A percentile compares a stretch with the other conserved stretches of the same genome.
These are phyloP conservation scores for Chydorus sphaericus DNA, from an alignment of 2,888 invertebrate species.

Conservation along the genomic window DNA sequence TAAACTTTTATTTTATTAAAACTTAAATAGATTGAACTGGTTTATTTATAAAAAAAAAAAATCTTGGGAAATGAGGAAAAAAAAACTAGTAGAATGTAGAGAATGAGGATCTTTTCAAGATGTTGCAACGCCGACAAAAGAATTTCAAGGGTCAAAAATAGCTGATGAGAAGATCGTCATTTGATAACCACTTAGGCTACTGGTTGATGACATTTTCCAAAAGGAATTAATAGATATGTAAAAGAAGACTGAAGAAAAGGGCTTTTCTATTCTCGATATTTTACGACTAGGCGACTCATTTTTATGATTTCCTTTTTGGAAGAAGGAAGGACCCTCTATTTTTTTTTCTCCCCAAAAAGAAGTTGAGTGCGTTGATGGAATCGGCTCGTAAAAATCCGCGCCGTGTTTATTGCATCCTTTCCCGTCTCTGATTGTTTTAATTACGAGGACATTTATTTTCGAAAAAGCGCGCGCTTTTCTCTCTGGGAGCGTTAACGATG, in stretches of 20 bases:
- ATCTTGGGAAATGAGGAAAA: too few relatives aligned
- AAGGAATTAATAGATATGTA: neutral
- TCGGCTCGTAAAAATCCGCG: neutral
- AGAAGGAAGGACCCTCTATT: neutral
- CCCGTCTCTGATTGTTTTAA: constrained; percentile 1
- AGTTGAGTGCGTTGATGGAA: neutral
- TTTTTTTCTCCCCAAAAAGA: neutral
- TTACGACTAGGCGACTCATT: constrained; percentile 1
- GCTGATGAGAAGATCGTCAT: neutral
- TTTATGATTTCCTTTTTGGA: neutral
- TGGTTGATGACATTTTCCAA: constrained; percentile 1
- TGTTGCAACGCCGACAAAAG: too few relatives aligned
- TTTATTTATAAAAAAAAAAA: too few relatives aligned
- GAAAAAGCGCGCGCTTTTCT: too few relatives aligned
- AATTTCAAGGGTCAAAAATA: too few relatives aligned
- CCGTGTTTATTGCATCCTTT: neutral
- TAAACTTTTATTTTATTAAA: too few relatives aligned
- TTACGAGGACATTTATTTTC: neutral
- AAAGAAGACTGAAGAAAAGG: too few relatives aligned
- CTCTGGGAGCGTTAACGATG: too few relatives aligned
- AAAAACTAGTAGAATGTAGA: too few relatives aligned
- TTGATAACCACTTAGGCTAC: constrained; percentile 1
- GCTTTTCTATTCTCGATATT: neutral
- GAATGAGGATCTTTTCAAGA: too few relatives aligned
- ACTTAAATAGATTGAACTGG: too few relatives aligned